Percentiles rank a stretch among this genome's conserved stretches.
These are phyloP conservation scores for Stichodactyla mertensii DNA, from an alignment of 64 coral and sea anemone species.

Conservation along the genomic window DNA sequence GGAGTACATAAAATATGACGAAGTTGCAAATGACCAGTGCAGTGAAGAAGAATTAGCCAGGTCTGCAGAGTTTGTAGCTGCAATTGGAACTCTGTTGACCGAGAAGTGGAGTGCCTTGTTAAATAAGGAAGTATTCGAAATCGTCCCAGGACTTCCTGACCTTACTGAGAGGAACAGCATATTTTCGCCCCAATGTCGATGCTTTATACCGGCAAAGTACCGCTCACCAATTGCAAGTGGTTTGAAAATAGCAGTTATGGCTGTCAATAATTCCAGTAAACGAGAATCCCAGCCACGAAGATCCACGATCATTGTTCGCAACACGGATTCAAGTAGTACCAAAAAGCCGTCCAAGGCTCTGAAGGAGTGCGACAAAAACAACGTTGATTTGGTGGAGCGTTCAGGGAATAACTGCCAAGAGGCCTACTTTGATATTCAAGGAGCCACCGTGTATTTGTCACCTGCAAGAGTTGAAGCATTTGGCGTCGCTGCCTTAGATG, in stretches of 20 bases:
- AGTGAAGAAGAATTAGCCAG: constrained; percentile 26
- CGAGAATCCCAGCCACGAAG: not conserved
- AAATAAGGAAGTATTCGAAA: constrained; percentile 43
- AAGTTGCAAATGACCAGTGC: not conserved
- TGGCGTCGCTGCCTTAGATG: constrained; percentile 57
- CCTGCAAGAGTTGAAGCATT: constrained; percentile 33
- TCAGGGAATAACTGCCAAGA: not conserved
- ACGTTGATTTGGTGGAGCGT: not conserved
- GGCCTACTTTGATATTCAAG: constrained; percentile 43
- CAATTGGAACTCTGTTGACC: constrained; percentile 25
- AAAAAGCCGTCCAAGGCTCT: not conserved
- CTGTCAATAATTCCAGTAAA: constrained; percentile 20
- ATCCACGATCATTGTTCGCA: constrained; percentile 9
- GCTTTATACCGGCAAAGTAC: constrained; percentile 36
- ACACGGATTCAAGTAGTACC: constrained; percentile 16
- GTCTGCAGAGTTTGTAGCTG: constrained; percentile 57
- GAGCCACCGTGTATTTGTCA: constrained; percentile 43
- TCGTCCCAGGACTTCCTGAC: constrained; percentile 58
- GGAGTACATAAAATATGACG: not conserved
- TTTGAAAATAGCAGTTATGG: not conserved
- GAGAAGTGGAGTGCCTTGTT: constrained; percentile 57
- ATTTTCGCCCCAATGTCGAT: constrained; percentile 43
- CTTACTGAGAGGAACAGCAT: constrained; percentile 36
- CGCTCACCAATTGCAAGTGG: constrained; percentile 2
- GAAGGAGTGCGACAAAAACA: not conserved